phyloP scores from a whole-genome alignment of 2,888 invertebrate species.

The Dolichomitus sp. region DNA sequence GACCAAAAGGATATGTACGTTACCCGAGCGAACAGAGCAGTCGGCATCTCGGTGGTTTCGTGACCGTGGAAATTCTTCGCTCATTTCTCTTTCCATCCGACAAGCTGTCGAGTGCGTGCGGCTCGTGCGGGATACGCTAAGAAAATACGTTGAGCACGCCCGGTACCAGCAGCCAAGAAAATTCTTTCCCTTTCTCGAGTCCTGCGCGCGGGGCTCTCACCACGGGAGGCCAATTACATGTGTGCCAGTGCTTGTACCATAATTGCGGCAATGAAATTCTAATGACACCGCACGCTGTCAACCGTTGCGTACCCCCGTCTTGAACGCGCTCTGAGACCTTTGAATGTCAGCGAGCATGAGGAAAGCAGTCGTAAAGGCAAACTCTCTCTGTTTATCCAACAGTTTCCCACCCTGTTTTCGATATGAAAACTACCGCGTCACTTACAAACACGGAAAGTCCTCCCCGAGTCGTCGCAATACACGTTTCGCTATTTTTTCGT shows the following conservation, averaged over 20 bases:
- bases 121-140: constrained; percentile 58
- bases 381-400: constrained; percentile 11
- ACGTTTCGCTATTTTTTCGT: constrained; percentile 54
- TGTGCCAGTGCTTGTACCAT: constrained; percentile 72
- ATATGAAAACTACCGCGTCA: constrained; percentile 54
- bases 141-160: constrained; percentile 60
- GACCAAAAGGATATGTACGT: constrained; percentile 43
- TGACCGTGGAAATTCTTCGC: constrained; percentile 59
- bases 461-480: constrained; percentile 29
- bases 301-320: constrained; percentile 62
- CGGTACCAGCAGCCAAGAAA: constrained; percentile 48
- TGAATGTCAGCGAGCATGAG: constrained; percentile 47
- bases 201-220: constrained; percentile 55
- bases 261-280: constrained; percentile 82
- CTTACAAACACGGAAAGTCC: constrained; percentile 12
- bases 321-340: constrained; percentile 20
- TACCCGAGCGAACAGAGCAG: constrained; percentile 29
- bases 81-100: constrained; percentile 48
- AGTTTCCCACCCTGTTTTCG: constrained; percentile 53
- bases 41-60: constrained; percentile 61
- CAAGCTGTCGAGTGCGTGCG: constrained; percentile 37
- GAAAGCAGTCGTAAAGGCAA: constrained; percentile 54
- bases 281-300: constrained; percentile 79
- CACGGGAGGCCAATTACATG: constrained; percentile 82
- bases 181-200: constrained; percentile 60